Conservation (phyloP, 2,888 invertebrate species). For the Mimachlamys varia region DNA sequence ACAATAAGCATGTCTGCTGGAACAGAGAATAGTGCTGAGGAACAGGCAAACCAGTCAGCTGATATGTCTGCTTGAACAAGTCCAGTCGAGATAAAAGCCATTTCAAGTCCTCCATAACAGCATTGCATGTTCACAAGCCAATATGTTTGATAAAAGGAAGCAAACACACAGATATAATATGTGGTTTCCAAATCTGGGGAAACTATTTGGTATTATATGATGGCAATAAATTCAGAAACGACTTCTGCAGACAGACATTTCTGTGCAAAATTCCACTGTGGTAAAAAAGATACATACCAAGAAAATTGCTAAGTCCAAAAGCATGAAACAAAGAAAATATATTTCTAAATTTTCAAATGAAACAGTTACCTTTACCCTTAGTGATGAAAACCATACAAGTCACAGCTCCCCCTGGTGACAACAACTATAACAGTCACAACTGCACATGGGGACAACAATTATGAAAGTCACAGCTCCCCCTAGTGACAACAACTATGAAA, state of each 20-base stretch:
- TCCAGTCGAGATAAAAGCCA: conserved; percentile 9
- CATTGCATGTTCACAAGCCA: conserved; percentile 18
- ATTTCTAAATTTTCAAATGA: background rate
- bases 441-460: no score
- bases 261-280: background rate
- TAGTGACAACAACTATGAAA: no score
- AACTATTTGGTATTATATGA: background rate
- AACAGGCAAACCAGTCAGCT: background rate
- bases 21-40: background rate
- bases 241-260: background rate
- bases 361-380: background rate
- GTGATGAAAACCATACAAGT: background rate
- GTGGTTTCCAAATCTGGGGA: background rate
- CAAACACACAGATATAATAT: background rate
- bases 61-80: conserved; percentile 28
- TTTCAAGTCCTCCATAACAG: conserved; percentile 9
- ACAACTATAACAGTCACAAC: no score
- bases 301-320: background rate
- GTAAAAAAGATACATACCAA: background rate
- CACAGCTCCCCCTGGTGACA: background rate
- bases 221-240: background rate
- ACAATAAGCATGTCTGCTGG: background rate
- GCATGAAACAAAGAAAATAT: background rate
- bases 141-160: background rate
- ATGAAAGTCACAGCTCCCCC: no score